Evolutionary conservation across 2,113 vertebrate species (phyloP), one percentile per base, ranked within the genome.

Genomic region (Ameiurus melas): DNA sequence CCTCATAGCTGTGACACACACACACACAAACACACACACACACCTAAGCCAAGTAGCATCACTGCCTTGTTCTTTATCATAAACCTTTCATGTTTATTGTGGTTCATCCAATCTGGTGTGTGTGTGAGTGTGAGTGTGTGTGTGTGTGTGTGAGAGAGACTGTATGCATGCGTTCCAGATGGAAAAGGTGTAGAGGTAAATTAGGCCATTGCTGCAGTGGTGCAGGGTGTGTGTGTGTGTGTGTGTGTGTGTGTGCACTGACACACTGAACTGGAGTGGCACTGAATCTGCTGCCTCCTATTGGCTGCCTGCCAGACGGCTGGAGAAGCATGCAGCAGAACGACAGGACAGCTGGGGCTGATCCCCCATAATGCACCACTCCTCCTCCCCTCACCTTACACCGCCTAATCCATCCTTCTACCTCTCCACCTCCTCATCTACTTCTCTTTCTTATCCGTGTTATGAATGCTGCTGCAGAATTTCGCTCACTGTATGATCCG

Each of bases 241-340:
- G 33, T 87, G 85, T 64, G 79, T 90, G 87, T 83, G 64, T 85
- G 68, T 53, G 82, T 87, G 83, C 89, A 91, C 93, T 94, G 94
- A 95, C 95, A 95, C 94, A 95, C 93, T 96, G 95, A 96, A 95
- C 94, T 95, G 90, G 92, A 94, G 92, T 95, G 94, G 93, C 94
- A 93, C 94, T 89, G 93, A 93, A 94, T 95, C 83, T 90, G 90
- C 91, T 87, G 87, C 68, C 92, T 92, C 91, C 92, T 90, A 95
- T 94, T 95, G 95, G 95, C 94, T 92, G 92, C 87, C 92, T 90
- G 92, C 94, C 95, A 95, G 94, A 92, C 92, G 91, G 93, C 92
- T 92, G 91, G 58, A 91, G 91, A 95, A 92, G 91, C 90, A 90
- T 92, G 91, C 91, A 91, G 92, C 92, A 90, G 91, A 93, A 93